Evolutionary conservation across 2,888 invertebrate species (phyloP), one percentile per base, ranked within the genome.

Genomic region (Podabrus alpinus): DNA sequence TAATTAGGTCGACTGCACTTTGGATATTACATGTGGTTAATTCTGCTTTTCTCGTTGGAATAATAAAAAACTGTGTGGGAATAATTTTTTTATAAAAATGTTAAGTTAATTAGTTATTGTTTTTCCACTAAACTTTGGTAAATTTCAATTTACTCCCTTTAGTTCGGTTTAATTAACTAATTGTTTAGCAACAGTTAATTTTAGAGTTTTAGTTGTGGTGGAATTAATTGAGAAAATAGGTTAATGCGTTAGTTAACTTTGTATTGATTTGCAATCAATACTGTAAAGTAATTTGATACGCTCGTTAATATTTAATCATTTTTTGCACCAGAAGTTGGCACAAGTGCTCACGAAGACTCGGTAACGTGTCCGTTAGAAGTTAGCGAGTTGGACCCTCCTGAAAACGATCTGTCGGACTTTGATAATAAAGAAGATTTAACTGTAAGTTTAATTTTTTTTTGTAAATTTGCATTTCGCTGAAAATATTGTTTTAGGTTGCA

Each of bases 291-390:
- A 45, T 45, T n/a, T 45, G n/a, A 45, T 45, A 13, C 13, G 13
- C 3, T 29, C 29, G 13, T 29, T n/a, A 29, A 29, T n/a, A 13
- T 29, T 13, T 29, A 29, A 29, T n/a, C 29, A 5, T n/a, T 45
- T n/a, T 45, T 45, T 45, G 45, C 7, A 45, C 45, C 45, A 87
- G 87, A 87, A 80, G 82, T 85, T 81, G 90, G 90, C 83, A 87
- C 90, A 5, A 90, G 90, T 80, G 89, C 87, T 73, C 90, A 90
- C 81, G 90, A 90, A 79, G 90, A 90, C 71, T 90, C 90, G 5
- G 85, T 87, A 68, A 88, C 87, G 10, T 88, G 87, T 81, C 87
- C 87, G 68, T 82, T 90, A 24, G 90, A 90, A 83, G 90, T 90
- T 80, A 90, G 90, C 64, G 90, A 90, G 84, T 81, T 89, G 71